Percentiles rank a stretch among this genome's conserved stretches.
Evolutionary conservation across 30 jellyfish, hydroid and myxozoan species (phyloP).

Genomic region (Turritopsis rubra): DNA sequence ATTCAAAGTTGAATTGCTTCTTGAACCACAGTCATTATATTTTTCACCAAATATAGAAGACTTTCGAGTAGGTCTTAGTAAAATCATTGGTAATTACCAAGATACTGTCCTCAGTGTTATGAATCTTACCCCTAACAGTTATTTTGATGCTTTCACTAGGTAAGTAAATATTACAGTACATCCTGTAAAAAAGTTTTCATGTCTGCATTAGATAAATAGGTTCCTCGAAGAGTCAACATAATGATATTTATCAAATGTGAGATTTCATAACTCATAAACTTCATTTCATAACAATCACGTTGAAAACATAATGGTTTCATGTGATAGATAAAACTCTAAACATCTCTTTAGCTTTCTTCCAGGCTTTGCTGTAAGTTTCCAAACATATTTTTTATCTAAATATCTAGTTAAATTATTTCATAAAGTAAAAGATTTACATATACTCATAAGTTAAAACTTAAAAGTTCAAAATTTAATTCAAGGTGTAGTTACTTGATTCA

Average conservation of each 20-base stretch:
- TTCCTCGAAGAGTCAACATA: background rate
- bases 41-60: constrained; percentile 78
- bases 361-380: background rate
- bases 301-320: too few species aligned
- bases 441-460: background rate
- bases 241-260: background rate
- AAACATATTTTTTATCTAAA: background rate
- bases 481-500: background rate
- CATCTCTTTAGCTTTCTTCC: too few species aligned
- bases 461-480: background rate
- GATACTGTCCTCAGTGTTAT: constrained; percentile 87
- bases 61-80: constrained; percentile 56
- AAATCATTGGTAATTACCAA: constrained; percentile 68
- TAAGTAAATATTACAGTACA: constrained; percentile 1
- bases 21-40: constrained; percentile 56
- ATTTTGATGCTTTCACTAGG: constrained; percentile 96
- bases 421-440: too few species aligned
- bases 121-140: constrained; percentile 75
- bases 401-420: too few species aligned
- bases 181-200: background rate
- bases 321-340: too few species aligned
- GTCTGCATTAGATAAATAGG: background rate
- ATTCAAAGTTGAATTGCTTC: constrained; percentile 69
- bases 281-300: too few species aligned
- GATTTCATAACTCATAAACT: too few species aligned